Evolutionary conservation across 2,797 vertebrate species (phyloP).

Genomic region (Argyrosomus regius): DNA sequence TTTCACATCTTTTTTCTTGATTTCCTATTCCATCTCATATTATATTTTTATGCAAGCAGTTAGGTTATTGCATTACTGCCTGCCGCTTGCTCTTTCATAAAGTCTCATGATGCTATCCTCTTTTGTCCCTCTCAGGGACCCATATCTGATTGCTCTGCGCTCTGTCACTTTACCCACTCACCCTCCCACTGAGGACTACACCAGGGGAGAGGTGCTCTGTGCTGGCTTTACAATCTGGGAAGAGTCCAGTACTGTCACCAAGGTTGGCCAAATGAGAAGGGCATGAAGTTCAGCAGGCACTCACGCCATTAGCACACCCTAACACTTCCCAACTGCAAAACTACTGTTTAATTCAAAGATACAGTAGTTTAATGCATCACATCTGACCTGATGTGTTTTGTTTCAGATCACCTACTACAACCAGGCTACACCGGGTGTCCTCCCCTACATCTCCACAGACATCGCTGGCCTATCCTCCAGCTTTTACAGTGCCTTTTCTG

Average conservation of each 20-base stretch:
- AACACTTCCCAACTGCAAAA: background rate
- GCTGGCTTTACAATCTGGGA: constrained; percentile 95
- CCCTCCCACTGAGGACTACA: constrained; percentile 81
- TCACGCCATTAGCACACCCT: background rate
- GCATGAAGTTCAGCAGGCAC: background rate
- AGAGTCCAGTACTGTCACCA: constrained; percentile 86
- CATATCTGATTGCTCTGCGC: constrained; percentile 94
- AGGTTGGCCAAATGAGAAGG: constrained; percentile 82
- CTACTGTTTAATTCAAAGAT: background rate
- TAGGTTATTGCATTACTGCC: constrained; percentile 8
- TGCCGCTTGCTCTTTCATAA: constrained; percentile 21
- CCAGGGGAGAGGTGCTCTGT: constrained; percentile 92
- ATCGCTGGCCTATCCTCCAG: constrained; percentile 92
- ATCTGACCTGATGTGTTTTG: constrained; percentile 25
- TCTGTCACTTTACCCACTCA: constrained; percentile 93
- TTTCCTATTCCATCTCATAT: constrained; percentile 7
- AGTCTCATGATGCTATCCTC: constrained; percentile 21
- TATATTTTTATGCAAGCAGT: background rate
- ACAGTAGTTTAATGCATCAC: background rate
- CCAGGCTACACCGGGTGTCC: constrained; percentile 91
- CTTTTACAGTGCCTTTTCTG: constrained; percentile 88
- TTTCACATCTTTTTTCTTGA: background rate
- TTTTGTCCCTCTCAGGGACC: constrained; percentile 86
- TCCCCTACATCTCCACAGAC: constrained; percentile 94
- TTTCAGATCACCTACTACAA: constrained; percentile 96